Evolutionary conservation across 2,888 invertebrate species (phyloP), one percentile per base, ranked within the genome.

Genomic region (Eutolmus rufibarbis): DNA sequence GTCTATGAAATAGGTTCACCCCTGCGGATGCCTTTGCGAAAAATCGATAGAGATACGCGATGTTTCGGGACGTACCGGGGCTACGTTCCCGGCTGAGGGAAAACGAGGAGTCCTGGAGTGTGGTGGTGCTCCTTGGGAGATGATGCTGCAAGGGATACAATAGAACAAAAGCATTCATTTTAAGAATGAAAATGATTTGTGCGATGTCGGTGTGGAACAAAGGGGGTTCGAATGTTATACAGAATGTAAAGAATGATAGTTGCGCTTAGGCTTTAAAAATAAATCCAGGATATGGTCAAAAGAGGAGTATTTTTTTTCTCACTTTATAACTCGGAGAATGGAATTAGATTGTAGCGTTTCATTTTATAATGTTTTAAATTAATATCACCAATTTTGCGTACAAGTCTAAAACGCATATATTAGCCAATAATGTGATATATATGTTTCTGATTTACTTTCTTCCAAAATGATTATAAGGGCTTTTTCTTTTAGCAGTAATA

Each of bases 31-130:
- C 74, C 8, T 34, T 76, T 85, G 74, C 31, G 51, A 74, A 85
- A 85, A 85, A 85, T 85, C 85, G 46, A 85, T 85, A 82, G 57
- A 46, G 34, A 43, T 5, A 81, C 28, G 28, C 34, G 76, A 5
- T 14, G 76, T n/a, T 28, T 12, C 23, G 14, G 28, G 9, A 28
- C 9, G 66, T 2, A 66, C 12, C 66, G 28, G 66, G 51, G 2
- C 5, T 66, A 28, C 19, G 28, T 66, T 1, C 66, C 28, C 12
- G 66, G 9, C 2, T 7, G 28, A 66, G 28, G 66, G 66, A 66
- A 28, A 57, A 12, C 8, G 57, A 57, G 8, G 8, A 57, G 2
- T 23, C 28, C n/a, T 66, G 66, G 66, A 66, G 66, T 28, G 28
- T 28, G 66, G 16, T 56, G n/a, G 28, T 28, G 0, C 66, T 66